phyloP scores from a whole-genome alignment of 1,140 invertebrate species.

The Zaprionus ghesquierei region DNA sequence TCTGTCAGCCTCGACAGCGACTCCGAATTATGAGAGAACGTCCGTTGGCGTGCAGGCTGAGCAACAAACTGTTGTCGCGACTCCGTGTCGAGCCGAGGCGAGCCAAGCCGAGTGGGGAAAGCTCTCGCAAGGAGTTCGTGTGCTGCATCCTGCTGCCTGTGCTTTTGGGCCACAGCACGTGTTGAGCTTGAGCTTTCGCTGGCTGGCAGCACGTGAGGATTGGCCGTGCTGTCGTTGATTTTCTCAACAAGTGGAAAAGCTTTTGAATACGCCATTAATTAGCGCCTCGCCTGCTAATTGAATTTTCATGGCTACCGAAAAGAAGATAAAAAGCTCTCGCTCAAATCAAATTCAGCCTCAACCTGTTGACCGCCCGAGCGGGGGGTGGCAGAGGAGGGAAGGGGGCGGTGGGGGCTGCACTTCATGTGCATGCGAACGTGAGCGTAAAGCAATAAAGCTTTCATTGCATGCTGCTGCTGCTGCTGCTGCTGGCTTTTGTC shows the following conservation, averaged over 20 bases:
- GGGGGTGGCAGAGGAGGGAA: neutral
- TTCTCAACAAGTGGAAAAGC: constrained; percentile 76
- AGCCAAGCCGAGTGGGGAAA: too few relatives aligned
- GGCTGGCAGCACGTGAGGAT: constrained; percentile 13
- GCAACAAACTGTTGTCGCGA: constrained; percentile 73
- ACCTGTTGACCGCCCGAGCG: constrained; percentile 62
- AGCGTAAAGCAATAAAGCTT: constrained; percentile 25
- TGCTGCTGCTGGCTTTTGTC: constrained; percentile 48
- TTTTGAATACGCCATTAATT: constrained; percentile 68
- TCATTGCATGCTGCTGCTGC: constrained; percentile 29
- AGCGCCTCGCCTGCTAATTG: constrained; percentile 61
- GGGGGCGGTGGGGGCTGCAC: neutral
- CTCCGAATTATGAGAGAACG: constrained; percentile 32
- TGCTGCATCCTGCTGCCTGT: constrained; percentile 13
- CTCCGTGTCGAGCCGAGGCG: too few relatives aligned
- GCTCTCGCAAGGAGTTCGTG: constrained; percentile 57
- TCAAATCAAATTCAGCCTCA: constrained; percentile 32
- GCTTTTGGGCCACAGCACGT: constrained; percentile 49
- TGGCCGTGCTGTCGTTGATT: constrained; percentile 7
- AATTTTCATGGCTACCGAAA: constrained; percentile 63
- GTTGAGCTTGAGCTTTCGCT: constrained; percentile 59
- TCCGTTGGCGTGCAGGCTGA: constrained; percentile 68
- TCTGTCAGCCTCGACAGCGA: constrained; percentile 1
- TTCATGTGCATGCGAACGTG: neutral
- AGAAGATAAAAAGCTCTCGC: constrained; percentile 20